phyloP scores from a whole-genome alignment of 2,113 vertebrate species.

The Microcebus tavaratra region DNA sequence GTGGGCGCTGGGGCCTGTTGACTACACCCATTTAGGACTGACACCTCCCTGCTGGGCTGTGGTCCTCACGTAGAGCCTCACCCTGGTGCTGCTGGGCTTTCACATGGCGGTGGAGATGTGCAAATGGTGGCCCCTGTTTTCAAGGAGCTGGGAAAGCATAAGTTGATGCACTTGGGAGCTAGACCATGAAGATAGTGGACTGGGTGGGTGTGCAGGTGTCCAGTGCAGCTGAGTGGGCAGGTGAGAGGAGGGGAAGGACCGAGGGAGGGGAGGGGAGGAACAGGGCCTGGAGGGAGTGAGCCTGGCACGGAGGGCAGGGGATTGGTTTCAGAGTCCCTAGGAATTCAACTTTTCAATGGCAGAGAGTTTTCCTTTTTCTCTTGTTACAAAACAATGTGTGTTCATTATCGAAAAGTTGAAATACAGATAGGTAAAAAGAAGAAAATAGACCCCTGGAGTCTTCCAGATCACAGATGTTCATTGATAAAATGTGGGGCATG shows the following conservation, averaged over 20 bases:
- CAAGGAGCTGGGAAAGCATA: not conserved
- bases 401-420: not conserved
- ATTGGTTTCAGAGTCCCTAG: too few relatives aligned
- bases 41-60: not conserved
- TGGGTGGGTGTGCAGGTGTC: not conserved
- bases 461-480: not conserved
- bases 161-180: too few relatives aligned
- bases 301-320: too few relatives aligned
- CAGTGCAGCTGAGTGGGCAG: fast-evolving
- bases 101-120: too few relatives aligned
- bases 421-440: not conserved
- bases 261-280: not conserved
- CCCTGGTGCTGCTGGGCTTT: not conserved
- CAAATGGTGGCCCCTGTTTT: not conserved
- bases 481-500: not conserved
- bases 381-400: not conserved
- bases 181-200: not conserved
- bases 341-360: not conserved
- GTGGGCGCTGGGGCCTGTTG: not conserved
- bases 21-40: too few relatives aligned
- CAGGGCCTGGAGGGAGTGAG: not conserved
- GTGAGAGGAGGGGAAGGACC: fast-evolving
- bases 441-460: not conserved
- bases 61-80: fast-evolving
- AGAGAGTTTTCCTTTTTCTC: not conserved